Conservation (phyloP, 1,140 invertebrate species). For the Pachyrhynchus sulphureomaculatus region DNA sequence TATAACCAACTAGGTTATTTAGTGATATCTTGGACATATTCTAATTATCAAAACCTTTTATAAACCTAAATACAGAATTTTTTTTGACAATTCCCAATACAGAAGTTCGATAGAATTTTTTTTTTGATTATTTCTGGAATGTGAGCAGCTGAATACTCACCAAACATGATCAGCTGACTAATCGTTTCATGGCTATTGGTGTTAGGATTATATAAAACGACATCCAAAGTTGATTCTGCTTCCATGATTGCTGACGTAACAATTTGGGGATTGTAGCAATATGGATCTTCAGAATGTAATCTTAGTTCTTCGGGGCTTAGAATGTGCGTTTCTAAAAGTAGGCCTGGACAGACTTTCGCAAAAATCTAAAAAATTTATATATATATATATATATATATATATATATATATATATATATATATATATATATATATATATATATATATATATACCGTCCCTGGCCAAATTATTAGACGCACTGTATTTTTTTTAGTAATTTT, state of each 20-base stretch:
- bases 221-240: conserved; percentile 52
- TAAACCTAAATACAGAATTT: too few relatives aligned
- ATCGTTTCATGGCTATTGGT: conserved; percentile 65
- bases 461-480: too few relatives aligned
- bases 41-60: too few relatives aligned
- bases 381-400: too few relatives aligned
- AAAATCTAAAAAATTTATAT: conserved; percentile 52
- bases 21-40: too few relatives aligned
- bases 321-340: conserved; percentile 66
- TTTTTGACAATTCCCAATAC: too few relatives aligned
- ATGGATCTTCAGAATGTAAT: conserved; percentile 55
- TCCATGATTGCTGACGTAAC: conserved; percentile 62
- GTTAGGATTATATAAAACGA: conserved; percentile 59
- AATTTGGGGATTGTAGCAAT: conserved; percentile 62
- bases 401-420: too few relatives aligned
- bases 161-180: conserved; percentile 69
- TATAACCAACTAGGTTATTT: too few relatives aligned
- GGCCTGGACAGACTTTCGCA: conserved; percentile 65
- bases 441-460: too few relatives aligned
- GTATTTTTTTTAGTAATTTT: too few relatives aligned
- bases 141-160: conserved; percentile 51
- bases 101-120: too few relatives aligned
- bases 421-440: too few relatives aligned
- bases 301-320: conserved; percentile 66
- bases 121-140: neutral